These are phyloP conservation scores for Hylyphantes graminicola DNA, from an alignment of 1,140 invertebrate species.

Conservation along the genomic window DNA sequence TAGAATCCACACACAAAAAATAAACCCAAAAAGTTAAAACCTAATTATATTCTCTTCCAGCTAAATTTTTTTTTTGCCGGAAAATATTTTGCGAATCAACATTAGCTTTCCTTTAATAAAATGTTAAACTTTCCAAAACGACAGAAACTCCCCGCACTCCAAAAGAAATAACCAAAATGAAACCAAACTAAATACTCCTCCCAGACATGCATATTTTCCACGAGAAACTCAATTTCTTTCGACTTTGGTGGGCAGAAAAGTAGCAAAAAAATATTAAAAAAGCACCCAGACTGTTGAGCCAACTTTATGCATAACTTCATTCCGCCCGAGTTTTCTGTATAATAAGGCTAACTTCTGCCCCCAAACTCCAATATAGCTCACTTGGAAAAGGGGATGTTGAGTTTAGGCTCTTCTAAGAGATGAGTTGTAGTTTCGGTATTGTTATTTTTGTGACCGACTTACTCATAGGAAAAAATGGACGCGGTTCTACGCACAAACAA, in stretches of 20 bases:
- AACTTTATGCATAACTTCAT: conserved; percentile 58
- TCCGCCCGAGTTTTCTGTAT: conserved; percentile 54
- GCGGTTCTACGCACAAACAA: no score
- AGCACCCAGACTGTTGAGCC: background rate
- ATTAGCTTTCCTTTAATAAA: no score
- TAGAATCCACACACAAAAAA: no score
- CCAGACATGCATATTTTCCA: conserved; percentile 40
- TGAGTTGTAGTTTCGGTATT: no score
- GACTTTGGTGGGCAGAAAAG: conserved; percentile 48
- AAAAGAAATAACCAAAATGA: conserved; percentile 22
- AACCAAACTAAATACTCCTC: conserved; percentile 65
- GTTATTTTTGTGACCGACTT: no score
- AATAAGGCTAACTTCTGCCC: conserved; percentile 57
- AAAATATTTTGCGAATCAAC: no score
- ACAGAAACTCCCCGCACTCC: background rate
- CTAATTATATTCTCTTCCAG: no score
- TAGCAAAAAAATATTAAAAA: conserved; percentile 67
- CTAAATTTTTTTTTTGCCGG: no score
- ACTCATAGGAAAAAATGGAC: no score
- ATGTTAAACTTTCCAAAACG: no score
- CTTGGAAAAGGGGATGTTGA: conserved; percentile 23
- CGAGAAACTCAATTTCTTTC: conserved; percentile 60
- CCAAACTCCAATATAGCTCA: conserved; percentile 40
- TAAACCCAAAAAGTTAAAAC: no score
- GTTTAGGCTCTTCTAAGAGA: no score